A percentile compares a stretch with the other conserved stretches of the same genome.
These are phyloP conservation scores for Orchesellides sinensis DNA, from an alignment of 2,888 invertebrate species.

Conservation along the genomic window DNA sequence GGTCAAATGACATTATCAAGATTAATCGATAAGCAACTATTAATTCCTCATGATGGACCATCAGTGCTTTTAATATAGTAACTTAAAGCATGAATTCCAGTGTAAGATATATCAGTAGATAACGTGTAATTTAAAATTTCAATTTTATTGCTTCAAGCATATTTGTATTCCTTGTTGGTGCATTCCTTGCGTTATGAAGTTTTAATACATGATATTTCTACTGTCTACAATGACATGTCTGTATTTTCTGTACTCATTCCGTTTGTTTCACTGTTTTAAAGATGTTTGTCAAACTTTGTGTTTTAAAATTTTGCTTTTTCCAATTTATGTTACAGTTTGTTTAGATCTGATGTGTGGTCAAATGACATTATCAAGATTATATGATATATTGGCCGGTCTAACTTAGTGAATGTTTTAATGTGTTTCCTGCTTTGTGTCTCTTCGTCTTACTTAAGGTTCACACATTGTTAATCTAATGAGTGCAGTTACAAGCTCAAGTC, in stretches of 20 bases:
- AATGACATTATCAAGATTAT: too few relatives aligned
- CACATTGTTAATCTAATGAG: constrained; percentile 1
- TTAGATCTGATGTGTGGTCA: too few relatives aligned
- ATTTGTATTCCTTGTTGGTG: background rate
- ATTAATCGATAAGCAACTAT: constrained; percentile 48
- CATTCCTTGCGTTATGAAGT: background rate
- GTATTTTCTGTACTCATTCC: too few relatives aligned
- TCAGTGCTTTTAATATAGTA: constrained; percentile 3
- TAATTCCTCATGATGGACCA: constrained; percentile 56
- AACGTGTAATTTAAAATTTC: background rate
- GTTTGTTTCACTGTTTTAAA: too few relatives aligned
- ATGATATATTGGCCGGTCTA: too few relatives aligned
- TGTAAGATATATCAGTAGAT: too few relatives aligned
- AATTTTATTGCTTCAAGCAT: background rate
- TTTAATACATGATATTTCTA: background rate
- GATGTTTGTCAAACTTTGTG: too few relatives aligned
- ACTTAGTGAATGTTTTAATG: too few relatives aligned
- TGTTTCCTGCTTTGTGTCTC: background rate
- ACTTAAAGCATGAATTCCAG: background rate
- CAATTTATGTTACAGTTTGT: too few relatives aligned
- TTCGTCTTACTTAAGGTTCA: constrained; percentile 8
- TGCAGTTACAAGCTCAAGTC: constrained; percentile 54
- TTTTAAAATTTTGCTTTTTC: too few relatives aligned
- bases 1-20: too few relatives aligned
- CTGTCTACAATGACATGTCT: too few relatives aligned